Evolutionary conservation across 2,113 vertebrate species (phyloP).

Genomic region (Paedocypris sp.): DNA sequence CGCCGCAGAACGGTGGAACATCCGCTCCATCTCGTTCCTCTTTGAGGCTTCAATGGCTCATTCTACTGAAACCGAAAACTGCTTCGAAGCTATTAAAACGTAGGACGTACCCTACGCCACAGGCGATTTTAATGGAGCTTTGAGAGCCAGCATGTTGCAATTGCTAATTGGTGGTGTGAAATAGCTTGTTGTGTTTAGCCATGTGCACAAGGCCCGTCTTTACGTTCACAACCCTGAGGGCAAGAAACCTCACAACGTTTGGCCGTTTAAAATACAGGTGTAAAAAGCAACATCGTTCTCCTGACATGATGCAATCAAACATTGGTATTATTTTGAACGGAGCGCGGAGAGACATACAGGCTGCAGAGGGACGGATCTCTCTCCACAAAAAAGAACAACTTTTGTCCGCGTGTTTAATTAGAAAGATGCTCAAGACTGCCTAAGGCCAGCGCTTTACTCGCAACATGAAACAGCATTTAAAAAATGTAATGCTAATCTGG

Average conservation of each 20-base stretch:
- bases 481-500: slow-evolving; percentile 26
- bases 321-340: background rate
- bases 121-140: slow-evolving; percentile 22
- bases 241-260: slow-evolving; percentile 5
- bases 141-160: slow-evolving; percentile 23
- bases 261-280: slow-evolving; percentile 14
- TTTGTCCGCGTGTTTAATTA: slow-evolving; percentile 22
- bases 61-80: slow-evolving; percentile 13
- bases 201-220: slow-evolving; percentile 15
- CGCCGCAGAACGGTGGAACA: slow-evolving; percentile 3
- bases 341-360: background rate
- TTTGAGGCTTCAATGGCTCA: slow-evolving; percentile 20
- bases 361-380: too few species aligned
- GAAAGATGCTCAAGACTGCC: slow-evolving; percentile 22
- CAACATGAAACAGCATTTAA: slow-evolving; percentile 27
- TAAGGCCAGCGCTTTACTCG: slow-evolving; percentile 22
- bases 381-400: slow-evolving; percentile 18
- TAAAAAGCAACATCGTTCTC: background rate
- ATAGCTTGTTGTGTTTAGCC: slow-evolving; percentile 25
- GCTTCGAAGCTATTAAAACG: slow-evolving; percentile 21
- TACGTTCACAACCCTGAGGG: slow-evolving; percentile 17
- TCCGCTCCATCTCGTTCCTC: slow-evolving; percentile 20
- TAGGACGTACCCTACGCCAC: slow-evolving; percentile 17
- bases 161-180: slow-evolving; percentile 29
- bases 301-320: slow-evolving; percentile 5